Base-by-base conservation (phyloP, 2,113 vertebrate species). In the Telmatochromis brichardi region DNA sequence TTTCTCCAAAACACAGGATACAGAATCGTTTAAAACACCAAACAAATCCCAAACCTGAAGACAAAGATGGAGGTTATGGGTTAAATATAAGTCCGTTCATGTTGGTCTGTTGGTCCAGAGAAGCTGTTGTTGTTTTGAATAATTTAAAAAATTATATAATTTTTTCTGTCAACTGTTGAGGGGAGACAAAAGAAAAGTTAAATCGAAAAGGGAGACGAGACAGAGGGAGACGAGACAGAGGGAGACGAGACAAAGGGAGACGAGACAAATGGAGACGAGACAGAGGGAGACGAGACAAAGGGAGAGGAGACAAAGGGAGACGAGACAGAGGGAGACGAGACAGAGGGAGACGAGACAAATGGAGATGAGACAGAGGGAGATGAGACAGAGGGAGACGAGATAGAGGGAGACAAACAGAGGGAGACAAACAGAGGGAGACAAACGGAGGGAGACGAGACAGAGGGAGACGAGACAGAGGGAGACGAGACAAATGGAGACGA, bases 291-390 rank as follows among this genome's bases (percentile, higher is more conserved):
- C 2, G 14, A 4, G 45, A 47, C 14, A 7, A 0, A 6, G 14
- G 5, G 13, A 21, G 45, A 50, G 0, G 17, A 51, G 8, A n/a
- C 8, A 21, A 0, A 0, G 2, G 51, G 10, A 54, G 31, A 31
- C 6, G 31, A 31, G 6, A 31, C 31, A 31, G 1, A 31, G 6
- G 31, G 31, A 31, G 31, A 31, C 2, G 28, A 31, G 28, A 31
- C 28, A 6, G 1, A 28, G 28, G 4, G 28, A 28, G 28, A 28
- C 4, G 28, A 2, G 28, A 28, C 28, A 28, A 0, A 28, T 1
- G 28, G 28, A 28, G 28, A 28, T 5, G 5, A 28, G 4, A 28
- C 28, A 5, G 1, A 28, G 2, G 28, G 28, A 28, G 28, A 28
- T 5, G 5, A 31, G 31, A 31, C 28, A 31, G 0, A 31, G 1